Conservation (phyloP, 2,797 vertebrate species). For the Macroramphosus scolopax region DNA sequence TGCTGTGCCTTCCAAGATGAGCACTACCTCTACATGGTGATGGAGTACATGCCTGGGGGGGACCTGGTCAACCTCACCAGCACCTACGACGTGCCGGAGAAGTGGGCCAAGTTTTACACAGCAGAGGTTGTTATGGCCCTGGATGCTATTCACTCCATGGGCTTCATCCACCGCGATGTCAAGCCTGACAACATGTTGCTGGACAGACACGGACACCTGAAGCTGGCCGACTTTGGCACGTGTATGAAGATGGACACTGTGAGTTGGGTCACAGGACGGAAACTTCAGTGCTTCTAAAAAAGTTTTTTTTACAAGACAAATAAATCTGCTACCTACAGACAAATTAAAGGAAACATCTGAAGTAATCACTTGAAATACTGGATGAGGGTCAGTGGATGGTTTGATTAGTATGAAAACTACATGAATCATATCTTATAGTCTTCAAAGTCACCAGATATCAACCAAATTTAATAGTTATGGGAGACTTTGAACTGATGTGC, state of each 20-base stretch:
- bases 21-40: constrained; percentile 97
- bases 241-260: constrained; percentile 99
- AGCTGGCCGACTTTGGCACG: constrained; percentile 97
- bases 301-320: neutral
- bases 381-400: too few species aligned
- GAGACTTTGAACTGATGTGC: too few species aligned
- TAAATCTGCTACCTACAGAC: too few species aligned
- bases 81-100: constrained; percentile 97
- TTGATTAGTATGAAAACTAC: too few species aligned
- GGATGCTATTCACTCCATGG: constrained; percentile 98
- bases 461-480: too few species aligned
- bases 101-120: constrained; percentile 98
- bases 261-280: constrained; percentile 75
- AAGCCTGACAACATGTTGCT: constrained; percentile 99
- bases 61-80: constrained; percentile 99
- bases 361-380: too few species aligned
- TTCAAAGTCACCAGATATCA: too few species aligned
- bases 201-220: constrained; percentile 91
- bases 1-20: constrained; percentile 99
- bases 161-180: constrained; percentile 96
- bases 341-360: too few species aligned
- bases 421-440: too few species aligned
- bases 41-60: constrained; percentile 99
- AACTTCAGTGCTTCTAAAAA: neutral
- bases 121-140: constrained; percentile 97